Conservation (phyloP, 2,888 invertebrate species). For the Neria commutata region DNA sequence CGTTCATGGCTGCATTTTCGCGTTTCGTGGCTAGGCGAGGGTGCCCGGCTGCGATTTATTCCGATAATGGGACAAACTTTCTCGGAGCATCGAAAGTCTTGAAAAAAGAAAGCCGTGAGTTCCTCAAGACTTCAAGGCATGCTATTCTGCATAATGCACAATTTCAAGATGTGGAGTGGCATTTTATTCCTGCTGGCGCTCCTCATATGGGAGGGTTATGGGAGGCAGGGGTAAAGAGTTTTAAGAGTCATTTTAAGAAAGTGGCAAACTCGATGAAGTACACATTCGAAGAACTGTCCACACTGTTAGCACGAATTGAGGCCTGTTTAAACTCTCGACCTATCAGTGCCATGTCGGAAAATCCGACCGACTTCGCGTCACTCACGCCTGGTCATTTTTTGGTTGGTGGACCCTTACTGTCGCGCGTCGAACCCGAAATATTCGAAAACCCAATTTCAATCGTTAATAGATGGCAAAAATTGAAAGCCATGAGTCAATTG, state of each 20-base stretch:
- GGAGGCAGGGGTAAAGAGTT: conserved; percentile 4
- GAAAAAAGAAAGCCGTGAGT: not conserved
- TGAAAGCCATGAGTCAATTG: not conserved
- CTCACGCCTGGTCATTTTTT: conserved; percentile 24
- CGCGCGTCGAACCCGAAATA: no score
- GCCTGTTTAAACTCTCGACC: conserved; percentile 21
- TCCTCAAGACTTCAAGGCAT: no score
- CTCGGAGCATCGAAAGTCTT: conserved; percentile 5
- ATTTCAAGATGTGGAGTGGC: not conserved
- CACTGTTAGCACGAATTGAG: conserved; percentile 9
- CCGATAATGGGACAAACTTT: conserved; percentile 10
- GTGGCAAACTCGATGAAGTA: not conserved
- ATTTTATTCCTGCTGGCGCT: conserved; percentile 1
- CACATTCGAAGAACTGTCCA: not conserved
- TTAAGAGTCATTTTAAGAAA: conserved; percentile 1
- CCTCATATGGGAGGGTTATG: conserved; percentile 3
- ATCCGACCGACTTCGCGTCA: conserved; percentile 7
- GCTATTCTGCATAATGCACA: no score
- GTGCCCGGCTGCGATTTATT: not conserved
- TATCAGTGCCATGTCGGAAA: conserved; percentile 14
- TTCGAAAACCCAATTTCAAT: not conserved
- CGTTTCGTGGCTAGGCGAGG: conserved; percentile 2
- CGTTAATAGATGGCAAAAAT: not conserved
- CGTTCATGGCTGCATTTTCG: not conserved
- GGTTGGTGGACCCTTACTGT: conserved; percentile 9